A percentile compares a stretch with the other conserved stretches of the same genome.
These are phyloP conservation scores for Volucella inanis DNA, from an alignment of 2,888 invertebrate species.

Conservation along the genomic window DNA sequence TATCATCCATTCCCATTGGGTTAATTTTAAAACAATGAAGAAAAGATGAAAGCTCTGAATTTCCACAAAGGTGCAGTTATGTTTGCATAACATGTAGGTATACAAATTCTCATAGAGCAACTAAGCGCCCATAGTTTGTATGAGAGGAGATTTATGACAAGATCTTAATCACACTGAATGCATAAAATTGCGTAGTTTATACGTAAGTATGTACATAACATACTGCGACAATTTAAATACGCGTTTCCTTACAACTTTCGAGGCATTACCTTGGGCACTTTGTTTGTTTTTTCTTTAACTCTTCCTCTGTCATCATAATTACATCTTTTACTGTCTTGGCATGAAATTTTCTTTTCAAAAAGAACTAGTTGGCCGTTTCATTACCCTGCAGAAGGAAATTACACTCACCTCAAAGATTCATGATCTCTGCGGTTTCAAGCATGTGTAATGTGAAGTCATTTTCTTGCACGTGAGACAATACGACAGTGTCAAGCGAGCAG, in stretches of 20 bases:
- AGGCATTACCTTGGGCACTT: not conserved
- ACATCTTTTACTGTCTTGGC: not conserved
- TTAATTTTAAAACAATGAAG: too few relatives aligned
- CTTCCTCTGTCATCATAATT: slow-evolving; percentile 17
- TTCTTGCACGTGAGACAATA: slow-evolving; percentile 31
- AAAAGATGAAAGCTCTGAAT: too few relatives aligned
- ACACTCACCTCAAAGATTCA: not conserved
- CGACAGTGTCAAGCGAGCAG: slow-evolving; percentile 6
- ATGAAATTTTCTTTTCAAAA: slow-evolving; percentile 23
- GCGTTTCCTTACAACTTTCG: not conserved
- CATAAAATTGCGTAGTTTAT: too few relatives aligned
- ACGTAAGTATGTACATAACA: too few relatives aligned
- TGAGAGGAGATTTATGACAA: too few relatives aligned
- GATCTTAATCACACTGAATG: too few relatives aligned
- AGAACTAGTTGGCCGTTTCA: not conserved
- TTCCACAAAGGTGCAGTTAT: too few relatives aligned
- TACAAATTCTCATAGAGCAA: too few relatives aligned
- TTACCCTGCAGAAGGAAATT: not conserved
- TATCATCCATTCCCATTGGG: too few relatives aligned
- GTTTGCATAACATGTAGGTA: too few relatives aligned
- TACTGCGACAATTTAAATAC: slow-evolving; percentile 2
- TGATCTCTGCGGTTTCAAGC: not conserved
- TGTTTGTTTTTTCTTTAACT: not conserved
- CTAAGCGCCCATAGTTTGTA: too few relatives aligned
- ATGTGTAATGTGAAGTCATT: slow-evolving; percentile 26